Conservation (phyloP, 2,113 vertebrate genomes). For the Recurvirostra avosetta region DNA sequence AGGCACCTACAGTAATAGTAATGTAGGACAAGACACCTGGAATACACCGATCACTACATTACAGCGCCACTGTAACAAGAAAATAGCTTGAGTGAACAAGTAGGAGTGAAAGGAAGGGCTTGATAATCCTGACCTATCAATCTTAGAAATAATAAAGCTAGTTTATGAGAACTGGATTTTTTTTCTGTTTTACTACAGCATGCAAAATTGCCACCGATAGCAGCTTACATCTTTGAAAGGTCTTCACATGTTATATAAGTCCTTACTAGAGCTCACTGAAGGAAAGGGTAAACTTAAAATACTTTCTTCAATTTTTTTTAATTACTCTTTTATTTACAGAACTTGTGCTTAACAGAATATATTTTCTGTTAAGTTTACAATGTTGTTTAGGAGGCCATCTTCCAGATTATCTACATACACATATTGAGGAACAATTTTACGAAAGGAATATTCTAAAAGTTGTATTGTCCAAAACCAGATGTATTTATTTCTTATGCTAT, state of each 20-base stretch:
- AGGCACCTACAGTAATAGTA: neutral
- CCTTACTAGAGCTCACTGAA: neutral
- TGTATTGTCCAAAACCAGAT: neutral
- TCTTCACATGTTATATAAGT: neutral
- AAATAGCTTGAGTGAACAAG: neutral
- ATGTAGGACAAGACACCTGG: neutral
- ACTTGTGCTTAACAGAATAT: neutral
- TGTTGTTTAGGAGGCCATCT: neutral
- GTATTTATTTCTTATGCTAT: neutral
- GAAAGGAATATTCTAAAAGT: neutral
- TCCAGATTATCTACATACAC: neutral
- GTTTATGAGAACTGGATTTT: neutral
- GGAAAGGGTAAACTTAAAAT: neutral
- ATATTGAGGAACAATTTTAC: neutral
- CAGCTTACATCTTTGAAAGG: accelerated
- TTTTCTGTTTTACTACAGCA: neutral
- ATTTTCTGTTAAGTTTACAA: neutral
- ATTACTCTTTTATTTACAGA: neutral
- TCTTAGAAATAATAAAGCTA: neutral
- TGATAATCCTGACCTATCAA: neutral
- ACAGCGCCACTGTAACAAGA: neutral
- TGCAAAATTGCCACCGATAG: neutral
- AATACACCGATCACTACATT: neutral
- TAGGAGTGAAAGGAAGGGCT: neutral
- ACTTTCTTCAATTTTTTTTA: neutral